These are phyloP conservation scores for Phasia obesa DNA, from an alignment of 2,888 invertebrate genomes.

Conservation along the genomic window DNA sequence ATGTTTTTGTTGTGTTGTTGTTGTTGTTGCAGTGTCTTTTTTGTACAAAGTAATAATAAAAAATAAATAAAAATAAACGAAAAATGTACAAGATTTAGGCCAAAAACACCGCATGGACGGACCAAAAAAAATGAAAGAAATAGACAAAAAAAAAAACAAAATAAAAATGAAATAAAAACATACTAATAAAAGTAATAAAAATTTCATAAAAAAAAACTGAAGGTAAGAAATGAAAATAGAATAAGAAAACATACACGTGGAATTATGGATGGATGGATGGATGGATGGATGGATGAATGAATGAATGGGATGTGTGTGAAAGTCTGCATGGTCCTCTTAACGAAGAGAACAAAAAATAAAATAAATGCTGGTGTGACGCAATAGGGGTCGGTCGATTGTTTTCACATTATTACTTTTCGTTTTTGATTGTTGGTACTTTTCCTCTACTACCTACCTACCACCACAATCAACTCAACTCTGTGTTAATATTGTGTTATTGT, in stretches of 20 bases:
- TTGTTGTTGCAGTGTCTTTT: constrained; percentile 8
- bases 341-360: no score
- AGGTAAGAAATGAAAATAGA: constrained; percentile 43
- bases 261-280: constrained; percentile 26
- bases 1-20: constrained; percentile 51
- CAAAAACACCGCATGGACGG: constrained; percentile 63
- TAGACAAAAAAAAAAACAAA: constrained; percentile 50
- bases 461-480: no score
- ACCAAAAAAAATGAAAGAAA: constrained; percentile 27
- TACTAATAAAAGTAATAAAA: constrained; percentile 49
- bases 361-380: constrained; percentile 25
- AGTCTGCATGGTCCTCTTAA: no score
- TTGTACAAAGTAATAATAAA: constrained; percentile 26
- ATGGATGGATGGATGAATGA: constrained; percentile 8
- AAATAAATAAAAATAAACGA: constrained; percentile 17
- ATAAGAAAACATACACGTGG: constrained; percentile 48
- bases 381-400: constrained; percentile 25
- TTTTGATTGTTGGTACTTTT: constrained; percentile 17
- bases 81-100: constrained; percentile 62
- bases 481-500: no score
- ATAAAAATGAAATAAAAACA: constrained; percentile 34
- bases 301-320: background rate
- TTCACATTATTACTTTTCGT: constrained; percentile 8
- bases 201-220: constrained; percentile 34
- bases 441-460: constrained; percentile 20